Evolutionary conservation across 2,797 vertebrate species (phyloP), one percentile per base, ranked within the genome.

Genomic region (Gobionotothen gibberifrons): DNA sequence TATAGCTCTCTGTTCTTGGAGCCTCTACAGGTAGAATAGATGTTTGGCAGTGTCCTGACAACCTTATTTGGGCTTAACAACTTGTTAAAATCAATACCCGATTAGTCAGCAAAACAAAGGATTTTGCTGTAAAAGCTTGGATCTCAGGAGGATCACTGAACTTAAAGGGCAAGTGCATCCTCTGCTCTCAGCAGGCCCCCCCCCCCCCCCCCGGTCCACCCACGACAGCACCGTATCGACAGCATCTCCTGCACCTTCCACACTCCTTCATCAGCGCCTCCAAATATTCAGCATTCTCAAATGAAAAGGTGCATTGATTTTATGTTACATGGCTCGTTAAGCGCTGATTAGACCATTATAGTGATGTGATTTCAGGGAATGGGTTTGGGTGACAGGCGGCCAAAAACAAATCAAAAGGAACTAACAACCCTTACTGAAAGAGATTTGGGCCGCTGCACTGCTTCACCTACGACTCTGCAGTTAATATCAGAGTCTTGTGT

Each of bases 61-160:
- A 84, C 83, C 82, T 91, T 84, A 93, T 93, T 91, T 90, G 85
- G 71, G 81, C 84, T 85, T 89, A 83, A 92, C 86, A 90, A 90
- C 93, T 83, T 86, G 82, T 85, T 83, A 72, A 74, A 90, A 93
- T 95, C 94, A 85, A 95, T 95, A 92, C 19, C 53, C 66, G 92
- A 94, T 95, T 94, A 94, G 88, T 91, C 88, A 93, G 92, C 90
- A 94, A 93, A 93, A 93, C 91, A 93, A 94, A 89, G 86, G 90
- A 90, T 91, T 91, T 87, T 82, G 90, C 92, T 93, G 91, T 89
- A 92, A 92, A 93, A 92, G 92, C 89, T 78, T 17, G 55, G 83
- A 81, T 90, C 90, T 91, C 82, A 56, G 58, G 81, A 78, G 85
- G 84, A 86, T 90, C 74, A 84, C 51, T 72, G 73, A 88, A 87